These are phyloP conservation scores for Stenodera caucasica DNA, from an alignment of 2,888 invertebrate genomes.

Conservation along the genomic window DNA sequence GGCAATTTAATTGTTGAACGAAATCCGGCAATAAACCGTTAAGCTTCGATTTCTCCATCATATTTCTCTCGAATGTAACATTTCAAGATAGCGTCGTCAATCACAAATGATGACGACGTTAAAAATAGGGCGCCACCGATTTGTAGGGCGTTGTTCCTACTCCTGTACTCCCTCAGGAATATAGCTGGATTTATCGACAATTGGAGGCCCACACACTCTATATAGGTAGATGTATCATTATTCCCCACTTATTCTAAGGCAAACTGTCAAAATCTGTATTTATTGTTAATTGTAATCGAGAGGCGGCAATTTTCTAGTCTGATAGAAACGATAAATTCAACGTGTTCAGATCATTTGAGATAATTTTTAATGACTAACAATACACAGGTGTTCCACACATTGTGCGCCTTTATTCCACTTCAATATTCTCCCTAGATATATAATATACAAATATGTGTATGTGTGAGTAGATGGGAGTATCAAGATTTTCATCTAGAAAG, in stretches of 20 bases:
- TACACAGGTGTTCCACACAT: conserved; percentile 19
- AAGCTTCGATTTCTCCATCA: conserved; percentile 4
- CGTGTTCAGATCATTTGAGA: not conserved
- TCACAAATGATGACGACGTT: conserved; percentile 28
- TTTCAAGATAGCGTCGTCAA: conserved; percentile 29
- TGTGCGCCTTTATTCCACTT: conserved; percentile 11
- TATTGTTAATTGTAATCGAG: conserved; percentile 21
- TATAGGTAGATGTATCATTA: too few species aligned
- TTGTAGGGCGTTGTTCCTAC: conserved; percentile 20
- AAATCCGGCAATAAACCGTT: conserved; percentile 4
- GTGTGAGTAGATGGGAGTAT: not conserved
- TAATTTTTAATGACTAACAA: conserved; percentile 15
- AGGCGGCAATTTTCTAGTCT: conserved; percentile 15
- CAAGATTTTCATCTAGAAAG: not conserved
- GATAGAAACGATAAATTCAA: conserved; percentile 3
- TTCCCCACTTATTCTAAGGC: not conserved
- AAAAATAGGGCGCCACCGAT: conserved; percentile 11
- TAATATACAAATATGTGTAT: not conserved
- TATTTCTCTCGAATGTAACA: conserved; percentile 6
- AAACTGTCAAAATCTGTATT: conserved; percentile 1
- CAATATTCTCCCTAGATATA: conserved; percentile 16
- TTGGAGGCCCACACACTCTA: too few species aligned
- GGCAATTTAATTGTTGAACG: not conserved
- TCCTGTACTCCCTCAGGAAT: conserved; percentile 23
- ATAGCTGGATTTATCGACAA: conserved; percentile 24